phyloP scores from a whole-genome alignment of 2,797 vertebrate species.

The Hozukius guyotensis region DNA sequence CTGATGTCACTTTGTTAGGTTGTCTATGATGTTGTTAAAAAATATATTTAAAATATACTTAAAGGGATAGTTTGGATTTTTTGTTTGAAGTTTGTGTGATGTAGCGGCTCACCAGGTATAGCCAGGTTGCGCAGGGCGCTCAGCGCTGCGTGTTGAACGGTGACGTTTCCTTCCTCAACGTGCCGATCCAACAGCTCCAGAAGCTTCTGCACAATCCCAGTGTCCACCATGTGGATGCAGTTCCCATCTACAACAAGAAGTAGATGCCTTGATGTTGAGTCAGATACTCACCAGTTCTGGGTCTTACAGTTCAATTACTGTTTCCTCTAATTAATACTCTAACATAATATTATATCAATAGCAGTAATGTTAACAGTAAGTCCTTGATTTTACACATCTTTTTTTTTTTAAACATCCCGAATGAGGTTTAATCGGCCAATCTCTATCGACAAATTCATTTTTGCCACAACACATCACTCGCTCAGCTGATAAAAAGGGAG shows the following conservation, averaged over 20 bases:
- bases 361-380: background rate
- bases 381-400: background rate
- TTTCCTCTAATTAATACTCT: background rate
- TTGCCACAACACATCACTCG: background rate
- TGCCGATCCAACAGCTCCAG: conserved; percentile 94
- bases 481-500: background rate
- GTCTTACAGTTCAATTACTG: background rate
- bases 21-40: too few species aligned
- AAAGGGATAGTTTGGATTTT: too few species aligned
- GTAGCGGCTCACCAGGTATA: conserved; percentile 89
- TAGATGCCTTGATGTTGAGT: background rate
- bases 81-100: too few species aligned
- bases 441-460: background rate
- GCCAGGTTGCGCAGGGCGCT: conserved; percentile 96
- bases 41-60: too few species aligned
- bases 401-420: background rate
- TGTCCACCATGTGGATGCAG: conserved; percentile 99
- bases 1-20: too few species aligned
- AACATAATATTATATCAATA: background rate
- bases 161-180: conserved; percentile 96
- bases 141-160: conserved; percentile 95
- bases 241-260: conserved; percentile 88
- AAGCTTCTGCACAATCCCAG: conserved; percentile 95
- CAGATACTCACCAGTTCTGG: background rate
- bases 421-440: background rate